phyloP scores from a whole-genome alignment of 2,113 vertebrate species.

The Dipodomys stephensi region DNA sequence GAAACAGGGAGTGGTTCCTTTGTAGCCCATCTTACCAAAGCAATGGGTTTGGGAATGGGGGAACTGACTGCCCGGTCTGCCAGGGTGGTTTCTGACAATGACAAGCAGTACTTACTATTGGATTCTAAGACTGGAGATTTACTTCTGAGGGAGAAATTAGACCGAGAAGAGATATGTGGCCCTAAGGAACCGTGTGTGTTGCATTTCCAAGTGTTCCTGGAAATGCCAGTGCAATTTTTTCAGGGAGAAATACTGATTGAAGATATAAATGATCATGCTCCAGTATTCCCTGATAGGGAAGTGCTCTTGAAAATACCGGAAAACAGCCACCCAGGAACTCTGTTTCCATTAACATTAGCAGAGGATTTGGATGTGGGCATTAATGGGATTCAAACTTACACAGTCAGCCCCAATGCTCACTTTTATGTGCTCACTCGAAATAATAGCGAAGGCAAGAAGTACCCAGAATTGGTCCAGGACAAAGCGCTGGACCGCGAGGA shows the following conservation, averaged over 20 bases:
- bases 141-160: slow-evolving; percentile 83
- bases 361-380: slow-evolving; percentile 87
- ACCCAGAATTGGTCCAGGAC: slow-evolving; percentile 81
- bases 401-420: slow-evolving; percentile 81
- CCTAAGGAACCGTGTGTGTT: slow-evolving; percentile 83
- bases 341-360: slow-evolving; percentile 82
- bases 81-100: slow-evolving; percentile 86
- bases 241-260: slow-evolving; percentile 65
- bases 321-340: slow-evolving; percentile 79
- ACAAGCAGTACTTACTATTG: slow-evolving; percentile 75
- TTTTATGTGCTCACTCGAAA: slow-evolving; percentile 81
- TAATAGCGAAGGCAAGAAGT: slow-evolving; percentile 78
- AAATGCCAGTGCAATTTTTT: slow-evolving; percentile 88
- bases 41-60: slow-evolving; percentile 86
- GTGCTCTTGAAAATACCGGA: slow-evolving; percentile 85
- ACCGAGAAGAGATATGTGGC: slow-evolving; percentile 86
- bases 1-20: slow-evolving; percentile 83
- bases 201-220: slow-evolving; percentile 88
- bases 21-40: slow-evolving; percentile 83
- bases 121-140: slow-evolving; percentile 76
- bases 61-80: slow-evolving; percentile 87
- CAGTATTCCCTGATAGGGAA: slow-evolving; percentile 83
- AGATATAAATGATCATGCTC: slow-evolving; percentile 89
- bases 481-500: slow-evolving; percentile 82
- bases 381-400: slow-evolving; percentile 87